A percentile compares a stretch with the other conserved stretches of the same genome.
phyloP scores from a whole-genome alignment of 2,113 vertebrate genomes.

The Caretta caretta region DNA sequence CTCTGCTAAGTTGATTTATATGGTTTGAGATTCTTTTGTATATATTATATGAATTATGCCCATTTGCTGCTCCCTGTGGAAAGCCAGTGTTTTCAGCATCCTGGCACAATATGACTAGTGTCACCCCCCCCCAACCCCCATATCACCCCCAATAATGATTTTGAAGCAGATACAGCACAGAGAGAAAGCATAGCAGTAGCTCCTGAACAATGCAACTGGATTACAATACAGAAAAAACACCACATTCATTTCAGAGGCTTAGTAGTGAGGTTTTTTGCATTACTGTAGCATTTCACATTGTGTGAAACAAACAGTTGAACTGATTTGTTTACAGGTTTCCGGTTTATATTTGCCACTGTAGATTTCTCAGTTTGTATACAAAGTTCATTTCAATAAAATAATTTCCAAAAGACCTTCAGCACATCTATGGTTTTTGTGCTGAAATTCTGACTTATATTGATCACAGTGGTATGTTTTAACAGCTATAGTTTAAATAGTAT shows the following conservation, averaged over 20 bases:
- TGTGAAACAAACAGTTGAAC: background rate
- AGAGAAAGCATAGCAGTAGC: slow-evolving; percentile 8
- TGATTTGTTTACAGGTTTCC: background rate
- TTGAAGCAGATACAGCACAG: background rate
- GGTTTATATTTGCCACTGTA: background rate
- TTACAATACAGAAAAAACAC: background rate
- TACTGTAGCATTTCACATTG: background rate
- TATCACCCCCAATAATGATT: background rate
- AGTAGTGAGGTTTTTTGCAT: background rate
- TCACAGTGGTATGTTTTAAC: background rate
- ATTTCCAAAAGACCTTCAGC: background rate
- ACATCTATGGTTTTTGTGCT: background rate
- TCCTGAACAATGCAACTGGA: background rate
- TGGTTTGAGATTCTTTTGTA: background rate
- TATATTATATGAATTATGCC: background rate
- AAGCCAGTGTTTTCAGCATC: slow-evolving; percentile 31
- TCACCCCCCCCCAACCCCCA: background rate
- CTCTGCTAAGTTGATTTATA: background rate
- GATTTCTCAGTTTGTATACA: slow-evolving; percentile 22
- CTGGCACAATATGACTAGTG: slow-evolving; percentile 48
- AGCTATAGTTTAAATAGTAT: background rate
- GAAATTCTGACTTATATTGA: background rate
- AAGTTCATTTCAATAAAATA: background rate
- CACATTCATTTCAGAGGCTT: background rate
- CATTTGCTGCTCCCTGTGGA: background rate